phyloP scores from a whole-genome alignment of 2,797 vertebrate species.

The Sternotherus odoratus region DNA sequence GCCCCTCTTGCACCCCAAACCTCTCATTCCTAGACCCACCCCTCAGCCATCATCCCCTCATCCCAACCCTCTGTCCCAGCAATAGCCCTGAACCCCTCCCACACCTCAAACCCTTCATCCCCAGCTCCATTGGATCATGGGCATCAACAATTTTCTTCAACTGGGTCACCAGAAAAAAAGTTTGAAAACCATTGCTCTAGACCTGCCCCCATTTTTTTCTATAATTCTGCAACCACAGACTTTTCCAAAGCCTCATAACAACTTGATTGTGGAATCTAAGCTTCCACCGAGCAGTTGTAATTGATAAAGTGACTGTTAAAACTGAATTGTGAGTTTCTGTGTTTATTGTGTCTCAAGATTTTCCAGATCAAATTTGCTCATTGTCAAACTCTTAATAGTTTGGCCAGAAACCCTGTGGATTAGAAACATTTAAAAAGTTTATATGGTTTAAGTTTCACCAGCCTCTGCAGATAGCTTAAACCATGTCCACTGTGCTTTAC shows the following conservation, averaged over 20 bases:
- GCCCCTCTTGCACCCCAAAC: too few relatives aligned
- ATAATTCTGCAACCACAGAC: not conserved
- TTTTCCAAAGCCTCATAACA: not conserved
- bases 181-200: too few relatives aligned
- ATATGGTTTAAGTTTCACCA: not conserved
- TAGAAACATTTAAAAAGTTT: not conserved
- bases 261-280: slow-evolving; percentile 2
- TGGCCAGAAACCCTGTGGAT: not conserved
- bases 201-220: not conserved
- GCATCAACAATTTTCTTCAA: too few relatives aligned
- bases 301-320: not conserved
- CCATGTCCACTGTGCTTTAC: not conserved
- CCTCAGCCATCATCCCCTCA: too few relatives aligned
- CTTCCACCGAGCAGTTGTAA: not conserved
- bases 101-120: too few relatives aligned
- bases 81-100: too few relatives aligned
- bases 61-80: too few relatives aligned
- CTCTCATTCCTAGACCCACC: too few relatives aligned
- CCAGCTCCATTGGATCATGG: too few relatives aligned
- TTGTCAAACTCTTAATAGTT: not conserved
- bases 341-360: not conserved
- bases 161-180: too few relatives aligned
- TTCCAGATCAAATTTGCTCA: not conserved
- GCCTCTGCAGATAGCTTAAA: not conserved
- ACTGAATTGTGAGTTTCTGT: not conserved